Base-by-base conservation (phyloP, 1,140 invertebrate genomes). In the Dinothrombium tinctorium region DNA sequence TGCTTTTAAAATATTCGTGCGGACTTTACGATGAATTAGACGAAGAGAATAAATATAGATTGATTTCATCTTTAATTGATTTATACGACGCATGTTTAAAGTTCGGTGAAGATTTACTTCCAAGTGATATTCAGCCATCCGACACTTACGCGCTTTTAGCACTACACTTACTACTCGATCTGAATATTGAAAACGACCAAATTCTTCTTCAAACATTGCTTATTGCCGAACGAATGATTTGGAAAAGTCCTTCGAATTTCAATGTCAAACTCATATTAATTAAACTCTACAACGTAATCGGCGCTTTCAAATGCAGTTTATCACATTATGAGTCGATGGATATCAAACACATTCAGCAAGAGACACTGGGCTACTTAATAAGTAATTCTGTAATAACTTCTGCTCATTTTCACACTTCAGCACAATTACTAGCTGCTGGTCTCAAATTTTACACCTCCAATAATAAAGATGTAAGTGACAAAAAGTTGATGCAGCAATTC, bases 311-410 rank as follows among this genome's bases (percentile, higher is more conserved):
- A n/a, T 69, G 68, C 4, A 76, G 74, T 32, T 69, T 73, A 46
- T 58, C 61, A 31, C 59, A 71, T 45, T 79, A 74, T 50, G 62
- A 66, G 38, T 57, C 54, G 36, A 59, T 94, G 54, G 86, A 94
- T 52, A 69, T 86, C 37, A 95, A 95, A 63, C 82, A 92, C 59
- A 73, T 94, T 45, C 87, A 94, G 56, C 63, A 89, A 54, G 83
- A 92, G 61, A 83, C 84, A 1, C 60, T 94, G 31, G 62, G 61
- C 53, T 63, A 55, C 61, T 60, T 83, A 39, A 72, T 83, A 56
- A 70, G 69, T 40, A 71, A 73, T 47, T 65, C 77, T 44, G 61
- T 84, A 41, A 61, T 69, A 3, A 60, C 73, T 33, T 64, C 69
- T 17, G 78, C 73, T 5, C 67, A 75, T 33, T 71, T 73, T 51